These are phyloP conservation scores for Rhinolophus ferrumequinum DNA, from an alignment of 2,113 vertebrate species.

Conservation along the genomic window DNA sequence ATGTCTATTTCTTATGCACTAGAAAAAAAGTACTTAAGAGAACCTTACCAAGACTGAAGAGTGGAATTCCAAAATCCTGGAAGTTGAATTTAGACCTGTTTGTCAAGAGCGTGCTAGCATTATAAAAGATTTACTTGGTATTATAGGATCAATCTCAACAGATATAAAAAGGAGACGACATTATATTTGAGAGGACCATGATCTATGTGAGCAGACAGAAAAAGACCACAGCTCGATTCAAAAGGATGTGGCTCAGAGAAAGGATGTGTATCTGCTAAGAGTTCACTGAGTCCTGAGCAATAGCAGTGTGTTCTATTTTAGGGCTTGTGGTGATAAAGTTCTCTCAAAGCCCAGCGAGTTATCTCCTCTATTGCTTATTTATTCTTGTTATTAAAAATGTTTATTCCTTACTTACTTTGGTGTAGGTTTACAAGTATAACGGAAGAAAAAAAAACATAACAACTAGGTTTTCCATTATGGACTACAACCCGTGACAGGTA, in stretches of 20 bases:
- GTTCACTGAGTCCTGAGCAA: not conserved
- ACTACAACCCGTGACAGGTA: slow-evolving; percentile 36
- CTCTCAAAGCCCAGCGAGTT: not conserved
- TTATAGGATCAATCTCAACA: not conserved
- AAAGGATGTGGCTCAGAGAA: slow-evolving; percentile 63
- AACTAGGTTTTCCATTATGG: slow-evolving; percentile 60
- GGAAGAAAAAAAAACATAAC: not conserved
- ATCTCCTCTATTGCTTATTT: slow-evolving; percentile 51
- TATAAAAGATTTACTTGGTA: not conserved
- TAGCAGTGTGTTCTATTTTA: slow-evolving; percentile 44
- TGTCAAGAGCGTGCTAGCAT: not conserved
- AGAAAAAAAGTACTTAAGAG: not conserved
- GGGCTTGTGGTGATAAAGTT: not conserved
- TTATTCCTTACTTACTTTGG: slow-evolving; percentile 43
- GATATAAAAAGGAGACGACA: not conserved
- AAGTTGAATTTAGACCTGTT: not conserved
- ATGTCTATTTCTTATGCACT: not conserved
- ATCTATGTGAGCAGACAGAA: slow-evolving; percentile 55
- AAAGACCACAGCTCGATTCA: slow-evolving; percentile 60
- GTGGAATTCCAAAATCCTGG: not conserved
- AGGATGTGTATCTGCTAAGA: not conserved
- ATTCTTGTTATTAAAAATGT: slow-evolving; percentile 49
- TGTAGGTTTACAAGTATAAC: slow-evolving; percentile 1
- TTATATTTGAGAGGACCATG: not conserved
- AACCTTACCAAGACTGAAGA: not conserved